Conservation (phyloP, 2,888 invertebrate genomes). For the Poecilobothrus nobilitatus region DNA sequence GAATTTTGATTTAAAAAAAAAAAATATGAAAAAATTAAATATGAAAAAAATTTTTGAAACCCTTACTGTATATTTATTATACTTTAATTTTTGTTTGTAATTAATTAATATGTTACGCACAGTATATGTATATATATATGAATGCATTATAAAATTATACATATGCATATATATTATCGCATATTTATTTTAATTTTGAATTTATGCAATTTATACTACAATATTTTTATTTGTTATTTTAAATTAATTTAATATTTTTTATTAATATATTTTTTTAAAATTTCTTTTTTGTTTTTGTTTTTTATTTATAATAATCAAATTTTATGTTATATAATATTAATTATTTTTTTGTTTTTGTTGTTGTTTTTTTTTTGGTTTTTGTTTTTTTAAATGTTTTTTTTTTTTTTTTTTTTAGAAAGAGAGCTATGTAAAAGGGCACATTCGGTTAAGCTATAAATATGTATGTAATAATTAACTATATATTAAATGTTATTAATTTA, state of each 20-base stretch:
- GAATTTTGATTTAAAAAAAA: no score
- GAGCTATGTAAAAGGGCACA: slow-evolving; percentile 46
- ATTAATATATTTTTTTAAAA: background rate
- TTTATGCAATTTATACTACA: background rate
- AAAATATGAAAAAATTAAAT: background rate
- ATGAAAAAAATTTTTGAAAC: background rate
- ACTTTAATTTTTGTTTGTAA: no score
- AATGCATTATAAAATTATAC: background rate
- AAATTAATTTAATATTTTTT: slow-evolving; percentile 8
- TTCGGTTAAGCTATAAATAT: slow-evolving; percentile 45
- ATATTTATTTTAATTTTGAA: background rate
- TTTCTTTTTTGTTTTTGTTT: slow-evolving; percentile 16
- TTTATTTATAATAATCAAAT: slow-evolving; percentile 24
- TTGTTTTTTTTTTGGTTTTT: slow-evolving; percentile 7
- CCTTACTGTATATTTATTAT: slow-evolving; percentile 2
- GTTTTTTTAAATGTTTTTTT: background rate
- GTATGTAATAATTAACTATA: slow-evolving; percentile 16
- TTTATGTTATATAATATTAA: background rate
- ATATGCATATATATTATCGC: no score
- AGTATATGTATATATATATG: background rate
- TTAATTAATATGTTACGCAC: no score
- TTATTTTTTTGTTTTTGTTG: no score
- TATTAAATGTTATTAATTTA: background rate
- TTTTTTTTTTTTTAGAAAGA: slow-evolving; percentile 36
- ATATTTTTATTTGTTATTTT: background rate